Conservation (phyloP, 37 sponge, comb jelly and placozoan genomes). For the Spongia lamella region DNA sequence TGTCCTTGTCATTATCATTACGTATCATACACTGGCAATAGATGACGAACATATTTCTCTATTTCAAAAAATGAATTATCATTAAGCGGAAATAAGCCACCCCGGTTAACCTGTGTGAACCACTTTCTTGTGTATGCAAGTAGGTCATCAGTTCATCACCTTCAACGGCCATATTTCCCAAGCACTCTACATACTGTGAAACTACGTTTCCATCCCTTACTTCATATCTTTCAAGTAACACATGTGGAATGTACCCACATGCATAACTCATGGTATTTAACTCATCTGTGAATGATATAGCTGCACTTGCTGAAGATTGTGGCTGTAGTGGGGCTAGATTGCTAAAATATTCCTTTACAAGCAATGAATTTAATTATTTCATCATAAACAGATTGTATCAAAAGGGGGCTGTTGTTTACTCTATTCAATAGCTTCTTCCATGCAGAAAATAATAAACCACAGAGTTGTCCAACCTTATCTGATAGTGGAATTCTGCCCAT, state of each 20-base stretch:
- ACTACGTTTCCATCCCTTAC: conserved; percentile 17
- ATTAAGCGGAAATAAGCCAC: conserved; percentile 49
- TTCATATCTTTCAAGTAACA: conserved; percentile 35
- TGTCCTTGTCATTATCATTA: not conserved
- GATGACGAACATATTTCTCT: conserved; percentile 5
- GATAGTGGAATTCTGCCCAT: too few species aligned
- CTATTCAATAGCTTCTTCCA: too few species aligned
- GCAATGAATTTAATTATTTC: too few species aligned
- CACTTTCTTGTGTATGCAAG: conserved; percentile 29
- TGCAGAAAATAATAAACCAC: too few species aligned
- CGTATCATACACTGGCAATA: conserved; percentile 9
- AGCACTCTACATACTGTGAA: conserved; percentile 23
- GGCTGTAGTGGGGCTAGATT: too few species aligned
- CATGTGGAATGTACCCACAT: conserved; percentile 42
- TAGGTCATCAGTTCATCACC: conserved; percentile 3
- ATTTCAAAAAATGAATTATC: conserved; percentile 25
- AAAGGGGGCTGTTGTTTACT: too few species aligned
- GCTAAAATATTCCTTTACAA: too few species aligned
- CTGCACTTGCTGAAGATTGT: too few species aligned
- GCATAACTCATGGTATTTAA: too few species aligned
- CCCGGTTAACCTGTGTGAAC: conserved; percentile 36
- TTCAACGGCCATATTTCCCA: conserved; percentile 46
- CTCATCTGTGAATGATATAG: too few species aligned
- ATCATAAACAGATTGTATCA: too few species aligned
- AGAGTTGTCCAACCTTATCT: too few species aligned